Percentiles rank a stretch among this genome's conserved stretches.
These are phyloP conservation scores for Hipposideros larvatus DNA, from an alignment of 2,797 vertebrate genomes.

Conservation along the genomic window DNA sequence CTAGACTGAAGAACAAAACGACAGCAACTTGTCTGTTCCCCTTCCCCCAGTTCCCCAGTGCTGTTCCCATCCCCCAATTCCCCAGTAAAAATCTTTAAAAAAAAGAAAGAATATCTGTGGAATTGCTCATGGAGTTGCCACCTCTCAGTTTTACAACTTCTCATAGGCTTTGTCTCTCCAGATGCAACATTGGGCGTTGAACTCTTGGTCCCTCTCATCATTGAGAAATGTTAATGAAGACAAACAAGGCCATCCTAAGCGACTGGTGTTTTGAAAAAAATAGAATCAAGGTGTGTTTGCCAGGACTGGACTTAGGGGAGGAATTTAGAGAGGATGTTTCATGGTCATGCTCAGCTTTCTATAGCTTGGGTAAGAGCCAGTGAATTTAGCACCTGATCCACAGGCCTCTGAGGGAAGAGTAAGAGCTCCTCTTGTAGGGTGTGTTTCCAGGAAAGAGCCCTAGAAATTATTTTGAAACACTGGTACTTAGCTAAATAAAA, in stretches of 20 bases:
- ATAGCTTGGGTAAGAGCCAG: not conserved
- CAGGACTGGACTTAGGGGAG: not conserved
- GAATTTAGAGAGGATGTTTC: conserved; percentile 11
- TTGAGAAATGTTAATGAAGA: conserved; percentile 36
- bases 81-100: too few relatives aligned
- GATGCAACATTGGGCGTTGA: not conserved
- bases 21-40: too few relatives aligned
- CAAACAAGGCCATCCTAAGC: conserved; percentile 46
- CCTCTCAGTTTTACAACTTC: not conserved
- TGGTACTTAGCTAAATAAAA: conserved; percentile 19
- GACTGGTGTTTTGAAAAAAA: conserved; percentile 36
- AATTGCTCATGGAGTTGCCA: not conserved
- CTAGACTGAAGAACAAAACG: too few relatives aligned
- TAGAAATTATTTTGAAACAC: conserved; percentile 15
- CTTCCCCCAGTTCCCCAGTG: too few relatives aligned
- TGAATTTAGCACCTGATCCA: not conserved
- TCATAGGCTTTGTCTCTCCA: not conserved
- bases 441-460: conserved; percentile 15
- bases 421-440: not conserved
- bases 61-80: too few relatives aligned
- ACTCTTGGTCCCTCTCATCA: not conserved
- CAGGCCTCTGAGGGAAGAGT: not conserved
- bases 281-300: conserved; percentile 19
- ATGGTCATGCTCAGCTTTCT: not conserved
- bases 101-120: not conserved